phyloP scores from a whole-genome alignment of 2,888 invertebrate genomes.

The Subacronicta megacephala region DNA sequence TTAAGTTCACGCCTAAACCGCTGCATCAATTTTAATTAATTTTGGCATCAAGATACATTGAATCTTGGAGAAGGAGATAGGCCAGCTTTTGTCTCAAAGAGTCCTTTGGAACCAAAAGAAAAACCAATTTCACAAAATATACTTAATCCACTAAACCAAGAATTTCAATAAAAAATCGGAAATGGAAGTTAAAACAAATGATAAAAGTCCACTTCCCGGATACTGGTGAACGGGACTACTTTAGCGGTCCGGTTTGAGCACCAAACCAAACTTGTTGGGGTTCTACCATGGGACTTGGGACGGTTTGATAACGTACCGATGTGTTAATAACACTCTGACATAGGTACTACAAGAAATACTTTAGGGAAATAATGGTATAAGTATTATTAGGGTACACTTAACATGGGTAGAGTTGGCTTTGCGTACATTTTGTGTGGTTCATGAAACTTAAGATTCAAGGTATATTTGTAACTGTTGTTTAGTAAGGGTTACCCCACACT shows the following conservation, averaged over 20 bases:
- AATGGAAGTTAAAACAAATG: constrained; percentile 45
- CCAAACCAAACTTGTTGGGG: constrained; percentile 37
- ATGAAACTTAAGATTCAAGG: background rate
- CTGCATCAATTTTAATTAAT: too few relatives aligned
- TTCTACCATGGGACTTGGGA: constrained; percentile 27
- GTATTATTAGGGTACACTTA: constrained; percentile 12
- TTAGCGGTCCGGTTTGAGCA: constrained; percentile 33
- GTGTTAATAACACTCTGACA: constrained; percentile 37
- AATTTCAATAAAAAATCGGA: background rate
- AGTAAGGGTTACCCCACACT: too few relatives aligned
- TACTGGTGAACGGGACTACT: constrained; percentile 32
- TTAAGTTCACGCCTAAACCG: too few relatives aligned
- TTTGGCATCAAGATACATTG: too few relatives aligned
- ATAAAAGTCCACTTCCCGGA: constrained; percentile 17
- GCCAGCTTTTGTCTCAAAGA: too few relatives aligned
- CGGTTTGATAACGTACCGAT: constrained; percentile 32
- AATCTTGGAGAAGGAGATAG: too few relatives aligned
- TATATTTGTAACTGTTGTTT: too few relatives aligned
- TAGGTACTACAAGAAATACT: constrained; percentile 13
- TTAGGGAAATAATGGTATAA: constrained; percentile 30
- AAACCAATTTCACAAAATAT: too few relatives aligned
- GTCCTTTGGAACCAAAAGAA: too few relatives aligned
- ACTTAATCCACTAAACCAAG: too few relatives aligned
- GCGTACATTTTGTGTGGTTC: constrained; percentile 1
- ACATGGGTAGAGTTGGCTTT: background rate